These are phyloP conservation scores for Pseudorasbora parva DNA, from an alignment of 2,113 vertebrate species.

Conservation along the genomic window DNA sequence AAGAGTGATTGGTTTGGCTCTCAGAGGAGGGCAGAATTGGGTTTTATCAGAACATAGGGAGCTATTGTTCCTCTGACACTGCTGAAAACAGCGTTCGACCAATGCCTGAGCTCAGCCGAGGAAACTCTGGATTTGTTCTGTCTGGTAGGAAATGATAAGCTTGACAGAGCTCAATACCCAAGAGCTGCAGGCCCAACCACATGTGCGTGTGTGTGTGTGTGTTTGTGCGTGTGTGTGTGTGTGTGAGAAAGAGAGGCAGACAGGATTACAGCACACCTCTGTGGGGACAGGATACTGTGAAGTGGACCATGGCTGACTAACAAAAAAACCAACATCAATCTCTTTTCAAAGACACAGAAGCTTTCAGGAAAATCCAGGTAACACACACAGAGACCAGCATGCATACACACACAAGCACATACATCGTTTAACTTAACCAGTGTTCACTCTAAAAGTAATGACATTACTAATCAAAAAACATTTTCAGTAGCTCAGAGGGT, in stretches of 20 bases:
- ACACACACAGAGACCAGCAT: no score
- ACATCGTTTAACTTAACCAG: background rate
- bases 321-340: conserved; percentile 32
- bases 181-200: background rate
- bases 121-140: conserved; percentile 36
- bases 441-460: background rate
- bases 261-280: conserved; percentile 38
- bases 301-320: conserved; percentile 27
- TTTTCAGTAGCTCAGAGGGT: background rate
- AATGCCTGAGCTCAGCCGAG: conserved; percentile 30
- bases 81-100: conserved; percentile 20
- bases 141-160: conserved; percentile 36
- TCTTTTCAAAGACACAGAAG: conserved; percentile 21
- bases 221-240: background rate
- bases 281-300: conserved; percentile 37
- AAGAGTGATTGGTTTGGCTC: conserved; percentile 6
- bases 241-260: background rate
- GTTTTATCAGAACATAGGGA: conserved; percentile 30
- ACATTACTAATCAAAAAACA: no score
- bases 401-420: background rate
- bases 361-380: conserved; percentile 20
- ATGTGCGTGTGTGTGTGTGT: conserved; percentile 15
- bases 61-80: conserved; percentile 29
- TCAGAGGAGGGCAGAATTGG: conserved; percentile 12
- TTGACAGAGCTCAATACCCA: conserved; percentile 33